Evolutionary conservation across 2,888 invertebrate species (phyloP).

Genomic region (Scrobipalpa atriplicella): DNA sequence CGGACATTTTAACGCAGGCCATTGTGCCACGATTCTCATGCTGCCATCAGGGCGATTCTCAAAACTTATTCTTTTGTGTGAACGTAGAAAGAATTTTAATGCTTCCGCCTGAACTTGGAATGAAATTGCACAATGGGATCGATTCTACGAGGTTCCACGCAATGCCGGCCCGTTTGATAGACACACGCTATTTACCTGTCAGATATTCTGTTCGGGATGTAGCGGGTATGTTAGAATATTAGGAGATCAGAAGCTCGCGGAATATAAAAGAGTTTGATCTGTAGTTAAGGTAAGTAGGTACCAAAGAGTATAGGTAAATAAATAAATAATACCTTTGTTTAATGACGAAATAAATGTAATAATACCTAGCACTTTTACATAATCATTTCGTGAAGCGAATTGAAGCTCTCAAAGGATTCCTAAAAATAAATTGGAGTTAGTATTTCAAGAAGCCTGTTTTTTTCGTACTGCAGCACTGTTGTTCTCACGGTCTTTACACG

Average conservation of each 20-base stretch:
- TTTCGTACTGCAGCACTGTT: not conserved
- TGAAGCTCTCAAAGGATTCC: no score
- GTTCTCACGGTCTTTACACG: not conserved
- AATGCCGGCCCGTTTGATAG: slow-evolving; percentile 58
- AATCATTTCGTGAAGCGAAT: no score
- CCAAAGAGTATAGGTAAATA: no score
- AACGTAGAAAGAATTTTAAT: slow-evolving; percentile 78
- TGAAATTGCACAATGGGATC: slow-evolving; percentile 67
- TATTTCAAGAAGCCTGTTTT: not conserved
- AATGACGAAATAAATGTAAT: no score
- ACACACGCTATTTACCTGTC: slow-evolving; percentile 21
- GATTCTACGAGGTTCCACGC: slow-evolving; percentile 66
- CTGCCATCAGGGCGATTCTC: slow-evolving; percentile 68
- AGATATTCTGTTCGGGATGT: slow-evolving; percentile 8
- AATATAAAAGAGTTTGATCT: no score
- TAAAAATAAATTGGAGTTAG: no score
- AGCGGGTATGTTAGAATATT: not conserved
- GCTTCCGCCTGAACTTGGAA: slow-evolving; percentile 76
- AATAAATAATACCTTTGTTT: no score
- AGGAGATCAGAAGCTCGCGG: not conserved
- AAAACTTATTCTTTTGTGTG: slow-evolving; percentile 80
- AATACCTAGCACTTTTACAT: no score
- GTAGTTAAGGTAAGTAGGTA: no score
- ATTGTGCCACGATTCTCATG: slow-evolving; percentile 75
- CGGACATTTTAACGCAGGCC: slow-evolving; percentile 49